These are phyloP conservation scores for Agrypnia vestita DNA, from an alignment of 1,140 invertebrate species.

Conservation along the genomic window DNA sequence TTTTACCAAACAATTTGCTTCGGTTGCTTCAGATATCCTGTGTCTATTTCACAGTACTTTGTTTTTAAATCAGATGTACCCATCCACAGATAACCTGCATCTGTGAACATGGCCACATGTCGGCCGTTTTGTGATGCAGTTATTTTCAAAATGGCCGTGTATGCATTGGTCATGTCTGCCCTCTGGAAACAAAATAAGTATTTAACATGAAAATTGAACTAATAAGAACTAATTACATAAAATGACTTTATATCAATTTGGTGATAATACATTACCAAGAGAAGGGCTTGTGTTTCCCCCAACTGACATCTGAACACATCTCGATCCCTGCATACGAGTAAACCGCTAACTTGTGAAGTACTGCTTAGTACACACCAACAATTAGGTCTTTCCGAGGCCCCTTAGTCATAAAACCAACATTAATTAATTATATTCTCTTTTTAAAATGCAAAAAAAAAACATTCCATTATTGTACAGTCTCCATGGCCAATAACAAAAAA, in stretches of 20 bases:
- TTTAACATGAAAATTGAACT: too few relatives aligned
- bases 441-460: too few relatives aligned
- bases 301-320: conserved; percentile 81
- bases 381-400: conserved; percentile 78
- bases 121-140: conserved; percentile 84
- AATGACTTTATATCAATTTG: too few relatives aligned
- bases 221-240: too few relatives aligned
- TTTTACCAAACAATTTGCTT: conserved; percentile 86
- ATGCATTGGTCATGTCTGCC: conserved; percentile 72
- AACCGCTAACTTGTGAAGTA: conserved; percentile 74
- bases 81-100: conserved; percentile 90
- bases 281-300: conserved; percentile 76
- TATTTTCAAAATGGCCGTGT: conserved; percentile 71
- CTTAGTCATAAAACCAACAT: too few relatives aligned
- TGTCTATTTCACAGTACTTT: conserved; percentile 89
- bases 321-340: conserved; percentile 82
- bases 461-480: too few relatives aligned
- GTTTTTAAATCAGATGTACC: conserved; percentile 88
- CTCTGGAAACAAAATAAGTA: conserved; percentile 64
- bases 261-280: too few relatives aligned
- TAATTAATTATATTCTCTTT: too few relatives aligned
- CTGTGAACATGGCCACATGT: conserved; percentile 89
- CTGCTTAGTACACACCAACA: conserved; percentile 84
- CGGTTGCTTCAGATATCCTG: conserved; percentile 82
- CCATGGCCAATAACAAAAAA: too few relatives aligned